Evolutionary conservation across 2,888 invertebrate species (phyloP), one percentile per base, ranked within the genome.

Genomic region (Acrocera orbiculus): DNA sequence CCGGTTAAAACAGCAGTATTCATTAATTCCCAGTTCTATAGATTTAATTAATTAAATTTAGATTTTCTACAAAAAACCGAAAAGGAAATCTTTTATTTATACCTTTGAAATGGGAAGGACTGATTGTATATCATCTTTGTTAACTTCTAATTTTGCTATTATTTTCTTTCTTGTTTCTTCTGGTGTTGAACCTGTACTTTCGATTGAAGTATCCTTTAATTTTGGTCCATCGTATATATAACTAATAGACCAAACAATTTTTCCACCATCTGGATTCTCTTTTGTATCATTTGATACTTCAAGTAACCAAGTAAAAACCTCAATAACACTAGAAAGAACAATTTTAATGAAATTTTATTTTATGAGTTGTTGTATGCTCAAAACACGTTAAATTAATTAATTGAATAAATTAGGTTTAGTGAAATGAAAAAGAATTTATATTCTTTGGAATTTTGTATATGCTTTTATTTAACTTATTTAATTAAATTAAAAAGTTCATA

Each of bases 1-100:
- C 92, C 92, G 5, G 92, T 93, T 52, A 95, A 65, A 39, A 92
- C 85, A 0, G 93, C 95, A 2, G 90, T 89, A 64, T 95, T 95
- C 62, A 95, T 70, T 23, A 95, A 75, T 62, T 92, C 90, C 78
- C 83, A 86, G 57, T 86, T 90, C 89, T 92, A 64, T n/a, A n/a
- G n/a, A n/a, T n/a, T n/a, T n/a, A n/a, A n/a, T n/a, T n/a, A 32
- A 65, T 64, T 43, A 48, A 51, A n/a, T n/a, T n/a, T n/a, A n/a
- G 4, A 10, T 23, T 23, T 22, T 23, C 13, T 23, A 27, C 10
- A 6, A 30, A 30, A 29, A 27, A 34, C 23, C 20, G 7, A 22
- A 32, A 36, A 29, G 29, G 19, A 32, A 29, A 29, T n/a, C n/a
- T n/a, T n/a, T n/a, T n/a, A 22, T 4, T n/a, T 27, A 56, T 61